Evolutionary conservation across 2,113 vertebrate species (phyloP).

Genomic region (Ailuropoda melanoleuca): DNA sequence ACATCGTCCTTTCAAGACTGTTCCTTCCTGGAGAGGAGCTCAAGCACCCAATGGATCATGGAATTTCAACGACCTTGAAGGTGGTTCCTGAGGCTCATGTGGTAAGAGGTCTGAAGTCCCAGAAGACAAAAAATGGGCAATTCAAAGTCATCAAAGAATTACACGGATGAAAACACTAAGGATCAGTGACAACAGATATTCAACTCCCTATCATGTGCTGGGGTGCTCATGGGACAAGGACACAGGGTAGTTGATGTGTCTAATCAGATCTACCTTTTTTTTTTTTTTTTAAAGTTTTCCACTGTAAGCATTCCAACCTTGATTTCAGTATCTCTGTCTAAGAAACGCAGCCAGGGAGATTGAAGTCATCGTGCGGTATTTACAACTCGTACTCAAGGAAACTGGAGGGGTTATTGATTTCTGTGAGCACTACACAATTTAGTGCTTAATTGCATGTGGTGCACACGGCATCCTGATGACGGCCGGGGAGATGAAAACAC

Average conservation of each 20-base stretch:
- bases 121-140: not conserved
- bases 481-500: not conserved
- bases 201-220: not conserved
- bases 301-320: not conserved
- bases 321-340: not conserved
- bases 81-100: not conserved
- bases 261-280: not conserved
- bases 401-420: not conserved
- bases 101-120: not conserved
- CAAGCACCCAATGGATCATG: not conserved
- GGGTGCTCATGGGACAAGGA: not conserved
- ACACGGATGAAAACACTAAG: not conserved
- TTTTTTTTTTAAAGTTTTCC: not conserved
- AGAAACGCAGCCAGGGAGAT: not conserved
- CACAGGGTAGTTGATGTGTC: not conserved
- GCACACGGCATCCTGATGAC: not conserved
- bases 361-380: not conserved
- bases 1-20: not conserved
- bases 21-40: not conserved
- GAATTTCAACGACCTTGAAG: not conserved
- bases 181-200: not conserved
- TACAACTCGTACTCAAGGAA: not conserved
- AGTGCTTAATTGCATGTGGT: not conserved
- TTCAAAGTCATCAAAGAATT: conserved; percentile 8
- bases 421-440: not conserved